phyloP scores from a whole-genome alignment of 2,888 invertebrate genomes.

The Azorinus chamasolen region DNA sequence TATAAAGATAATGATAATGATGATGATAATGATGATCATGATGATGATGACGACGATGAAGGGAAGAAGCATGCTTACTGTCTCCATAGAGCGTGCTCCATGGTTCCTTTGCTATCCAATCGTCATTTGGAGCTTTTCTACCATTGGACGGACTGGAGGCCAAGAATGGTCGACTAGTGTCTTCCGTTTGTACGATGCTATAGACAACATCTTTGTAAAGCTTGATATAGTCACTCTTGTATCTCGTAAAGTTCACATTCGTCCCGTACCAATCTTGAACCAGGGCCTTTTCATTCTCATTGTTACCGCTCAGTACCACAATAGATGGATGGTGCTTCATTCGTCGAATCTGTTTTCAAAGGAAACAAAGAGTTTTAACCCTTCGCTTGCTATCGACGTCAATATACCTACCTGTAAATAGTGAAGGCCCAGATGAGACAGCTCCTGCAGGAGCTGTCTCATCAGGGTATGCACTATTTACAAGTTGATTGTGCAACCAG shows the following conservation, averaged over 20 bases:
- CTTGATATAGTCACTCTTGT: conserved; percentile 91
- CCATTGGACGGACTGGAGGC: conserved; percentile 93
- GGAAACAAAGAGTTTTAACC: no score
- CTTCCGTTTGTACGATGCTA: conserved; percentile 71
- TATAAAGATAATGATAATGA: no score
- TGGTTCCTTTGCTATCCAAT: conserved; percentile 93
- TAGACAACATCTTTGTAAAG: conserved; percentile 88
- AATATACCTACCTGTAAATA: no score
- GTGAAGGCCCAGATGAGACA: no score
- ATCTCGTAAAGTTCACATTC: conserved; percentile 90
- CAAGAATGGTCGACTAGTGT: conserved; percentile 90
- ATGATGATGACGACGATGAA: no score
- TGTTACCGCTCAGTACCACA: conserved; percentile 97
- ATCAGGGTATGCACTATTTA: no score
- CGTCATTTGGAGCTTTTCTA: conserved; percentile 88
- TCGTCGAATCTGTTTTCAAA: conserved; percentile 89
- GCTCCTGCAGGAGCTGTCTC: no score
- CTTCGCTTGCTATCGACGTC: no score
- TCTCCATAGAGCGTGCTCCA: conserved; percentile 94
- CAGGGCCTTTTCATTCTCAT: conserved; percentile 97
- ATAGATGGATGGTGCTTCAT: conserved; percentile 95
- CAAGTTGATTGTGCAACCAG: no score
- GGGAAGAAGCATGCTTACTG: conserved; percentile 66
- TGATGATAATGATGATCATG: no score
- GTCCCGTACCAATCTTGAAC: conserved; percentile 91